Base-by-base conservation (phyloP, 2,113 vertebrate genomes). In the Eublepharis macularius region DNA sequence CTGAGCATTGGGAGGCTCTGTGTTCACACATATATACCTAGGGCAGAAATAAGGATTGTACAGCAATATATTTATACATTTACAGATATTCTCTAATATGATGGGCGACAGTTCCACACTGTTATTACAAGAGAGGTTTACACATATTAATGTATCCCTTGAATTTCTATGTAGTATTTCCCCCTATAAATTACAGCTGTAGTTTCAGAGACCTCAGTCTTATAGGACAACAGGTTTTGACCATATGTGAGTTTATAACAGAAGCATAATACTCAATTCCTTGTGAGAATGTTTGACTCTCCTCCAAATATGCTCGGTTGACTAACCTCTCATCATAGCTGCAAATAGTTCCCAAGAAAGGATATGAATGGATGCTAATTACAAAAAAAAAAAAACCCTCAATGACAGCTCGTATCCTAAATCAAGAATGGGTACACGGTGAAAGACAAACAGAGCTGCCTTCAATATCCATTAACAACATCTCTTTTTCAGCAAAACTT, bases 361-460 rank as follows among this genome's bases (percentile, higher is more conserved):
- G 66, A 82, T 80, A 66, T 45, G 69, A 88, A 78, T 81, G 89
- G 84, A 72, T 87, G 69, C 84, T 82, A 84, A 91, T 63, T 16
- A 4, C 29, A 29, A 36, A 65, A 65, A 74, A 85, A 90, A 90
- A 93, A 94, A 90, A 91, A 85, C 88, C 1, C 80, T 84, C 80
- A 89, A 90, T 85, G 65, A 89, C 77, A 68, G 65, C 89, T 5
- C 86, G 89, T 41, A 84, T 90, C 83, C 93, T 91, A 88, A 92
- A 91, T 85, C 34, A 83, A 81, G 82, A 91, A 91, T 88, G 86
- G 79, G 89, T 86, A 89, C 82, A 92, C 74, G 86, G 78, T 74
- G 76, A 89, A 91, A 87, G 88, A 54, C 85, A 89, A 93, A 93
- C 90, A 94, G 60, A 63, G 80, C 89, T 88, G 86, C 87, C 84